Evolutionary conservation across 2,888 invertebrate species (phyloP), one percentile per base, ranked within the genome.

Genomic region (Lumbricus terrestris): DNA sequence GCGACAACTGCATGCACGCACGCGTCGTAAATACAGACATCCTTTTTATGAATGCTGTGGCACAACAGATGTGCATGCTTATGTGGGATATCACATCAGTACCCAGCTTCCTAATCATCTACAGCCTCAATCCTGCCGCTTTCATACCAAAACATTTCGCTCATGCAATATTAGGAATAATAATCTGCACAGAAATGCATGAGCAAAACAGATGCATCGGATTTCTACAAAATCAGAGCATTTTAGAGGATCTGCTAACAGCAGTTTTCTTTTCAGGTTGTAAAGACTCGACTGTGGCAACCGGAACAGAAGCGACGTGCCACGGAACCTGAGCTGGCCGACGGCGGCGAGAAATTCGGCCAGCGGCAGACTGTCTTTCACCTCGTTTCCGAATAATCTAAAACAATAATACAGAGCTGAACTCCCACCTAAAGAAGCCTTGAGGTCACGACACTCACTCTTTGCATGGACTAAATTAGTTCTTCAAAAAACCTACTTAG

Each of bases 281-380:
- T 40, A 38, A 88, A 93, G 93, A 91, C 94, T 93, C 38, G 96
- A 95, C 40, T 95, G 95, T 0, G 96, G 95, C 5, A 96, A 95
- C n/a, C 97, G 95, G 92, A 97, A 96, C 90, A 97, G 94, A 0
- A 96, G 95, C 54, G 97, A 96, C 33, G 97, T 96, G 18, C 97
- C 97, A 89, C 97, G 95, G 88, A 97, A 96, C 90, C 96, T 96
- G 33, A 96, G 95, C 92, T 96, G 96, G 11, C 96, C 96, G 18
- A 97, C 96, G 0, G 96, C 96, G 38, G 96, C 96, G n/a, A 97
- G 94, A 93, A 97, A 97, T 89, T 96, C 95, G 6, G 94, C 93
- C 82, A 96, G 93, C 0, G 94, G 93, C 29, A 95, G 92, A 82
- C 92, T 38, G 38, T 90, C 89, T 88, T 40, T 40, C 35, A 69